Evolutionary conservation across 2,888 invertebrate genomes (phyloP).

Genomic region (Caenorhabditis sp.): DNA sequence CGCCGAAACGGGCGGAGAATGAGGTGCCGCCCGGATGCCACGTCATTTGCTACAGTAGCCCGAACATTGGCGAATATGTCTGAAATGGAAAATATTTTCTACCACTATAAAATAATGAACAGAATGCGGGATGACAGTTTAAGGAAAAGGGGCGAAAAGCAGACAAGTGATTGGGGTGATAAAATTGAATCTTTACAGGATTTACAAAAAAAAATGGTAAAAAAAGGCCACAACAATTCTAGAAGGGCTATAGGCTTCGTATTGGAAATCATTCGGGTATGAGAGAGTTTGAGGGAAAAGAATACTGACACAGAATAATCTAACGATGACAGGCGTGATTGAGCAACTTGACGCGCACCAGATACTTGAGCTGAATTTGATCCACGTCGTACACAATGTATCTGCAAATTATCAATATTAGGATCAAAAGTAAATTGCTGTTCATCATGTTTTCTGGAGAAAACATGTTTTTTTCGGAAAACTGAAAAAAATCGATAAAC

Average conservation of each 20-base stretch:
- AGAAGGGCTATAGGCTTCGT: no score
- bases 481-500: no score
- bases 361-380: constrained; percentile 92
- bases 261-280: no score
- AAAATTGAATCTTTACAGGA: no score
- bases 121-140: no score
- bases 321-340: constrained; percentile 22
- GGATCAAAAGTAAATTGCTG: not conserved
- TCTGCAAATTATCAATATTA: constrained; percentile 72
- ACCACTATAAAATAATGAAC: no score
- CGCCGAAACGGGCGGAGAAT: not conserved
- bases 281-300: not conserved
- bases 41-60: constrained; percentile 30
- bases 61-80: no score
- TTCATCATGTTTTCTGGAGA: not conserved
- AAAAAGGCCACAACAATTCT: no score
- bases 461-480: not conserved
- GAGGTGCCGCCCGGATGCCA: not conserved
- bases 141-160: no score
- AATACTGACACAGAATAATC: not conserved
- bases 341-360: constrained; percentile 84
- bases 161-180: no score
- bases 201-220: no score
- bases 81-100: no score
- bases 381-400: constrained; percentile 93